Evolutionary conservation across 2,888 invertebrate species (phyloP).

Genomic region (Hanleya hanleyi): DNA sequence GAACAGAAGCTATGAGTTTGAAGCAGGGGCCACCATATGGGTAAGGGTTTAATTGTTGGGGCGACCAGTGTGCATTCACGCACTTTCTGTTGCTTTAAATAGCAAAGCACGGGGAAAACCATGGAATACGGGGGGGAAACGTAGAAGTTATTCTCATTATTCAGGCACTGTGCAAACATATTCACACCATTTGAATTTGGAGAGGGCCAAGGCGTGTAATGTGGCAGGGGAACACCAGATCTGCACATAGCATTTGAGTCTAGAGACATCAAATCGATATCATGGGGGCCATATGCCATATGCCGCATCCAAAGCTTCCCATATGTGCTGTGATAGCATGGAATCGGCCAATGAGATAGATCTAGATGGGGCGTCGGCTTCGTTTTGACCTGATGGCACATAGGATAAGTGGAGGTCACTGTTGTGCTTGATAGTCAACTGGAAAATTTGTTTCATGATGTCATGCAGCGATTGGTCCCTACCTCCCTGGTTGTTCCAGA

Average conservation of each 20-base stretch:
- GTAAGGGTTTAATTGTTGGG: conserved; percentile 8
- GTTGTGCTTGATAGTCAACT: conserved; percentile 1
- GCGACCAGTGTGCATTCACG: conserved; percentile 22
- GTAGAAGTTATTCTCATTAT: conserved; percentile 23
- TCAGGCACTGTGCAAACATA: conserved; percentile 27
- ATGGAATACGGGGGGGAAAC: conserved; percentile 27
- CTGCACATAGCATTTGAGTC: conserved; percentile 29
- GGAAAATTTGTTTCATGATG: neutral
- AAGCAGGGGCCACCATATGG: conserved; percentile 34
- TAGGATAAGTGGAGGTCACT: conserved; percentile 24
- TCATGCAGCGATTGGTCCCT: too few relatives aligned
- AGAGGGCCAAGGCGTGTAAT: conserved; percentile 25
- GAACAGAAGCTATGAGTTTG: neutral
- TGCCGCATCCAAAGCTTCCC: conserved; percentile 15
- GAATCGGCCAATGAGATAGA: conserved; percentile 11
- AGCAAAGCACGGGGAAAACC: conserved; percentile 23
- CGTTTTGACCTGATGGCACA: conserved; percentile 23
- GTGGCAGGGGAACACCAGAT: conserved; percentile 13
- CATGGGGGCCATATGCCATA: conserved; percentile 35
- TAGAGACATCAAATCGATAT: conserved; percentile 31
- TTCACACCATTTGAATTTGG: conserved; percentile 28
- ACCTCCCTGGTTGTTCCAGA: neutral
- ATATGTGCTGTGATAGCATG: conserved; percentile 15
- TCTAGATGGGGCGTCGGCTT: conserved; percentile 9
- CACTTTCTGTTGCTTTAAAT: conserved; percentile 5